Evolutionary conservation across 2,888 invertebrate species (phyloP), one percentile per base, ranked within the genome.

Genomic region (Orchesellides sinensis): DNA sequence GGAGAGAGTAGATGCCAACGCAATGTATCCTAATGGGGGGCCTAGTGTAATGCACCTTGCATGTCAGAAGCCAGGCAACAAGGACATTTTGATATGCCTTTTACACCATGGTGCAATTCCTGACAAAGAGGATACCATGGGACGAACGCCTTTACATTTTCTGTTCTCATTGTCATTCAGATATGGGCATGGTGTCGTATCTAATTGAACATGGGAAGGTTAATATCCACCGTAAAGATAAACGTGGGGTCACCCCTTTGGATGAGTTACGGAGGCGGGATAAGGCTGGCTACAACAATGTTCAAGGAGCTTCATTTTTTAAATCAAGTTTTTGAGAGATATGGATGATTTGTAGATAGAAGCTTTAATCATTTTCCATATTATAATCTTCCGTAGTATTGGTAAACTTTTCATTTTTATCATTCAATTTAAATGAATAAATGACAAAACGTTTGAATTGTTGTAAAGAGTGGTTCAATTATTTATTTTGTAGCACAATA

Each of bases 31-130:
- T 2, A 61, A 61, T 23, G 14, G 1, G 0, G 65, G 75, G 0
- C 75, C 35, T 10, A 52, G 54, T 25, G 32, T 66, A 8, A 6
- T 75, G 25, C 75, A 75, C 17, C 40, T 35, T 10, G 75, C 75
- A 4, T 75, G 75, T 17, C 52, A 65, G 25, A 47, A 5, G 32
- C 2, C 25, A 25, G n/a, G 47, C 2, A 56, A 23, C 27, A 2
- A 4, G 19, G 25, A 56, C 10, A 27, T 56, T 3, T 27, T 6
- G 56, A n/a, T 56, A n/a, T n/a, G n/a, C n/a, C n/a, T n/a, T n/a
- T n/a, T n/a, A 32, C 0, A 61, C 29, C 1, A 27, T 23, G 32
- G 63, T 29, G 63, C 63, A 0, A 27, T n/a, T 2, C 10, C 63
- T 6, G 49, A 73, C 8, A 6, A 32, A 35, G 8, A 14, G 21